phyloP scores from a whole-genome alignment of 35 echinoderm and acorn worm genomes.

The Lytechinus variegatus region DNA sequence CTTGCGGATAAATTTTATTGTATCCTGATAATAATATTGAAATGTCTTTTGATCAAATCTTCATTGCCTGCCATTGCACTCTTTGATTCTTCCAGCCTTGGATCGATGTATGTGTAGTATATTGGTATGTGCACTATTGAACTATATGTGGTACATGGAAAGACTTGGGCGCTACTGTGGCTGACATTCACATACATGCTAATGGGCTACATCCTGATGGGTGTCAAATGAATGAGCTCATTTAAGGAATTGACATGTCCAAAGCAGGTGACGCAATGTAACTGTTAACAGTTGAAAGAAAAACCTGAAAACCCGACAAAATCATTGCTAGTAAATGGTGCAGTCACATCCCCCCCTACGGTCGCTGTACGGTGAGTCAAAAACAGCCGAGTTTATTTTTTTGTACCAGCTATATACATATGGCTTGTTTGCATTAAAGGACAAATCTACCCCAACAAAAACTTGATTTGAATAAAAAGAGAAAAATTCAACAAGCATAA shows the following conservation, averaged over 20 bases:
- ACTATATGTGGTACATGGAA: not conserved
- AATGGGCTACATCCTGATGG: not conserved
- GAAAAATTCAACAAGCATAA: too few species aligned
- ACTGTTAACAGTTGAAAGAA: conserved; percentile 4
- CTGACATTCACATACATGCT: not conserved
- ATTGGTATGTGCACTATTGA: conserved; percentile 2
- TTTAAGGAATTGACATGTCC: not conserved
- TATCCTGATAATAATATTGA: too few species aligned
- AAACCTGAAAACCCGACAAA: not conserved
- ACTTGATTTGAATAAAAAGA: too few species aligned
- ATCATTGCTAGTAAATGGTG: too few species aligned
- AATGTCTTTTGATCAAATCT: too few species aligned
- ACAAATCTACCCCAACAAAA: too few species aligned
- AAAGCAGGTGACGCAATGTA: not conserved
- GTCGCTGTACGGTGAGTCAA: too few species aligned
- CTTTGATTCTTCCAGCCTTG: not conserved
- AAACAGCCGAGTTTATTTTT: too few species aligned
- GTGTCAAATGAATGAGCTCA: conserved; percentile 11
- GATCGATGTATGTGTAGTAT: not conserved
- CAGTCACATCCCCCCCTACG: too few species aligned
- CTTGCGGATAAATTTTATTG: too few species aligned
- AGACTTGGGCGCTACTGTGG: not conserved
- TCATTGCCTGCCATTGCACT: not conserved
- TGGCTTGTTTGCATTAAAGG: too few species aligned
- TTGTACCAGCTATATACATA: too few species aligned